Evolutionary conservation across 2,888 invertebrate genomes (phyloP), one percentile per base, ranked within the genome.

Genomic region (Tetragonula carbonaria): DNA sequence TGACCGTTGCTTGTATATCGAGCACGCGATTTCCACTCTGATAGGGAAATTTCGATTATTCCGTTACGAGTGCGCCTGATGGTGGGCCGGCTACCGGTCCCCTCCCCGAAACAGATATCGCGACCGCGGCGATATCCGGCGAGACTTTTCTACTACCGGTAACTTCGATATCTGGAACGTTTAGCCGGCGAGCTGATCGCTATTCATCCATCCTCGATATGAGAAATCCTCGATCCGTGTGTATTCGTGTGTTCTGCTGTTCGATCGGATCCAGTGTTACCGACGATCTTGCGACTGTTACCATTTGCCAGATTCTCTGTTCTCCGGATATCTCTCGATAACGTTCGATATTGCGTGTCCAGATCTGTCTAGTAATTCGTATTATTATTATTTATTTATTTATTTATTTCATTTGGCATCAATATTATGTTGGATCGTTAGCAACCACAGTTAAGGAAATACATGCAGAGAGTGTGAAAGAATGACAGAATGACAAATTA

Each of bases 161-260:
- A 67, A 78, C 16, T 53, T 33, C 8, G 57, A 73, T 51, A 80
- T 51, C 51, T 50, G 66, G 50, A 59, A 66, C 50, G 66, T 59
- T 73, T 63, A 73, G 21, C 28, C 57, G 55, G 45, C 23, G 28
- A 71, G 66, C 23, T 5, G 50, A 51, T 28, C 57, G 66, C 59
- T 33, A 57, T 81, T 68, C 72, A 23, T 73, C 59, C 55, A 53
- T 72, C 21, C 63, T 50, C 45, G 21, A 57, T 50, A 23, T 8
- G 55, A 16, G 70, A 68, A 16, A 51, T 67, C 16, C 16, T 23
- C 8, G 67, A 67, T 67, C 13, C 8, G 2, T 18, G 50, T 50
- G 50, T 67, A 4, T 51, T 18, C 50, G 0, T 4, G 28, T 28
- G 63, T 14, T 6, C 65, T n/a, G 18, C 18, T 8, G 53, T 23